A percentile compares a stretch with the other conserved stretches of the same genome.
These are phyloP conservation scores for Poeciliopsis presidionis DNA, from an alignment of 2,797 vertebrate species.

Conservation along the genomic window DNA sequence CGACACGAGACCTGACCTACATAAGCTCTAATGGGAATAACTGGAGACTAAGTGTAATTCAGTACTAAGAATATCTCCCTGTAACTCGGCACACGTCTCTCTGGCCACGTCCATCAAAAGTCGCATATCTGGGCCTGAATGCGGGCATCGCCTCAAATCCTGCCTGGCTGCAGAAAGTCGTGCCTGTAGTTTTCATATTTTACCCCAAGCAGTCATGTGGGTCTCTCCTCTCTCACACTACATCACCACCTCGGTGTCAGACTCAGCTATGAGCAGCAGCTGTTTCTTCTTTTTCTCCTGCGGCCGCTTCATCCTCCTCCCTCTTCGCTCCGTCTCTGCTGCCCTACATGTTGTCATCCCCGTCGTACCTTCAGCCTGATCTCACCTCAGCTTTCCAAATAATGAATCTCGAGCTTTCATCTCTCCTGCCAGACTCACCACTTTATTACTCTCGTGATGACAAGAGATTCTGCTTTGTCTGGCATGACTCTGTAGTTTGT, in stretches of 20 bases:
- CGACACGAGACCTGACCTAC: conserved; percentile 30
- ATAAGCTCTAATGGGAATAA: conserved; percentile 40
- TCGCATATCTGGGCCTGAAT: conserved; percentile 1
- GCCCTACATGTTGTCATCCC: conserved; percentile 48
- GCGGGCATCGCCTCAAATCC: conserved; percentile 7
- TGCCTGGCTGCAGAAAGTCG: conserved; percentile 17
- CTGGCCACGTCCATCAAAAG: conserved; percentile 13
- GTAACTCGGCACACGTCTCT: conserved; percentile 8
- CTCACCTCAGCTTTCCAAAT: conserved; percentile 34
- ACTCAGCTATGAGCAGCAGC: conserved; percentile 52
- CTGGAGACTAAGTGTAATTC: conserved; percentile 10
- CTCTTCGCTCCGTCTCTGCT: conserved; percentile 44
- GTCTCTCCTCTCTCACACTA: conserved; percentile 48
- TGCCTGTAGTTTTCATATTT: conserved; percentile 41
- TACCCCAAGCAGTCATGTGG: conserved; percentile 20
- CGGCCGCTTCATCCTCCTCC: conserved; percentile 46
- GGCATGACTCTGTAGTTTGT: conserved; percentile 12
- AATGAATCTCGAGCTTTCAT: conserved; percentile 26
- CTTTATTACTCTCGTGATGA: conserved; percentile 28
- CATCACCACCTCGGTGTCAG: conserved; percentile 47
- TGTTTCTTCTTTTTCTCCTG: conserved; percentile 61
- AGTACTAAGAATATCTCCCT: conserved; percentile 7
- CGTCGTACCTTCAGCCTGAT: conserved; percentile 43
- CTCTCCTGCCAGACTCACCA: conserved; percentile 13
- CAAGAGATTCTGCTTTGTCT: conserved; percentile 31